Evolutionary conservation across 1,140 invertebrate genomes (phyloP).

Genomic region (Mya arenaria): DNA sequence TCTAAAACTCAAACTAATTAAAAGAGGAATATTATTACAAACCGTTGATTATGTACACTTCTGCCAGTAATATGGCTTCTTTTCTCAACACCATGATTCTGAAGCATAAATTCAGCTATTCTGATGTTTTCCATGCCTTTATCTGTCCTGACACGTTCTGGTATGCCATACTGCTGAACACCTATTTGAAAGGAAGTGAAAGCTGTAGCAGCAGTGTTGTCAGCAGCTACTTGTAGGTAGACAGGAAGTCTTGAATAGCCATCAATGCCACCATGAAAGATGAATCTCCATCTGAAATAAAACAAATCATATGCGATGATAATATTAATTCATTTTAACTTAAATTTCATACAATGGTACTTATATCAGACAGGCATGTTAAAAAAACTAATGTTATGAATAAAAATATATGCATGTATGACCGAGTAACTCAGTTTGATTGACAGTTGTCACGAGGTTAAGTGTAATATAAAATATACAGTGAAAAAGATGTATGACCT

Average conservation of each 20-base stretch:
- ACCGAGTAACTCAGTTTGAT: no score
- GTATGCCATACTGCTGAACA: constrained; percentile 21
- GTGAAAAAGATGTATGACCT: no score
- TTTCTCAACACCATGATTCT: background rate
- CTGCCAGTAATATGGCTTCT: constrained; percentile 27
- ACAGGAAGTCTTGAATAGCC: constrained; percentile 10
- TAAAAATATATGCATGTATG: no score
- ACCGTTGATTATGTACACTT: constrained; percentile 31
- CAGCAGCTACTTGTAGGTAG: background rate
- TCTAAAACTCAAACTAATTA: no score
- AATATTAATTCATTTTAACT: no score
- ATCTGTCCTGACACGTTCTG: constrained; percentile 20
- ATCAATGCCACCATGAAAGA: constrained; percentile 17
- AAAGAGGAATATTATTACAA: no score
- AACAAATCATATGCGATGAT: no score
- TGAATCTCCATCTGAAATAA: background rate
- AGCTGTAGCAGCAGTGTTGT: constrained; percentile 14
- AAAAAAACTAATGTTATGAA: no score
- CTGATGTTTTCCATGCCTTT: constrained; percentile 20
- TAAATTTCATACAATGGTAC: no score
- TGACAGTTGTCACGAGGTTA: no score
- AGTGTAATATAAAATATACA: no score
- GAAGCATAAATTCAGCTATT: constrained; percentile 23
- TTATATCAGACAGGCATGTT: no score
- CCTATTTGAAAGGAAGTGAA: constrained; percentile 8